Evolutionary conservation across 2,888 invertebrate species (phyloP), one percentile per base, ranked within the genome.

Genomic region (Megastigmus dorsalis): DNA sequence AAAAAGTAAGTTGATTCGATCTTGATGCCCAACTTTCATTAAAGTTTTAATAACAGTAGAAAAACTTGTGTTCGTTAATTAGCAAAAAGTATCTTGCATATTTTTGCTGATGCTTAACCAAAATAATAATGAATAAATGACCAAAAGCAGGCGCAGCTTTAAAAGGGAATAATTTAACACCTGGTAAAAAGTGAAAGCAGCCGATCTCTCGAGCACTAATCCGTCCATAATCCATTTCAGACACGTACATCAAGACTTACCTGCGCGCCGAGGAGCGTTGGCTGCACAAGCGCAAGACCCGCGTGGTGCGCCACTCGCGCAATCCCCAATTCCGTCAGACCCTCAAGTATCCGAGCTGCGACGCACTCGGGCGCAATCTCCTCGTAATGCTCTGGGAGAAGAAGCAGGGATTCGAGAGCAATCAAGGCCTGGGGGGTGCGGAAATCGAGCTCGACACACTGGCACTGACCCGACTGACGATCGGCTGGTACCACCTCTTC

Each of bases 221-320:
- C n/a, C n/a, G n/a, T n/a, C n/a, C n/a, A n/a, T 5, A 4, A 15
- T 65, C 63, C 20, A 2, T 79, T 82, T 91, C 93, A 85, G 97
- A 97, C 87, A 97, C 97, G 20, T 97, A 97, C 89, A 96, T 97
- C 66, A 97, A 97, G 89, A 97, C 96, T 79, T 97, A 97, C 86
- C 90, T 97, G 74, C 93, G 95, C 73, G 96, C 97, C 85, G 95
- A 95, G 26, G 95, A 95, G 79, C 93, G 95, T 79, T 93, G 95
- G 92, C 90, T 97, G 74, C 95, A 96, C 88, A 97, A 97, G 89
- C 94, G 96, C 84, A 97, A 97, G 89, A 97, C 97, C 1, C 91
- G 95, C 54, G 94, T 96, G 30, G 91, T 95, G 20, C 92, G 95
- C 66, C 95, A 95, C 84, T 93, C 93, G 60, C 92, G 93, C 70